Percentiles rank a stretch among this genome's conserved stretches.
phyloP scores from a whole-genome alignment of 2,888 invertebrate species.

The Patella pellucida region DNA sequence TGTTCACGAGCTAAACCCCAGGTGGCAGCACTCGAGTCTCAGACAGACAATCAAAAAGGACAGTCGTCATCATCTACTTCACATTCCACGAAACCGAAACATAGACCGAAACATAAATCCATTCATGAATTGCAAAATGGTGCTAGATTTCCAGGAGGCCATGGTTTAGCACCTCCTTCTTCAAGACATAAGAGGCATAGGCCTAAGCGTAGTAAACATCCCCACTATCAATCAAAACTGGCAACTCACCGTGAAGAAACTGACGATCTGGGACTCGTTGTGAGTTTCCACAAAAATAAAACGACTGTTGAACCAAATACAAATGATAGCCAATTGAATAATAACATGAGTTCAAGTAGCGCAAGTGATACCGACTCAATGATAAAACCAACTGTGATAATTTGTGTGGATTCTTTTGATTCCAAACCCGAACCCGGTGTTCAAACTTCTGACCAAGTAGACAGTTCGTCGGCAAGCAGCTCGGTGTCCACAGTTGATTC shows the following conservation, averaged over 20 bases:
- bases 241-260: background rate
- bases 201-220: background rate
- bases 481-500: too few species aligned
- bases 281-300: background rate
- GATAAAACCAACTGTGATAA: background rate
- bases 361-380: background rate
- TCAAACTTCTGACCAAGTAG: too few species aligned
- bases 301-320: background rate
- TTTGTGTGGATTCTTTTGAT: background rate
- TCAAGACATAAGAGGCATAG: background rate
- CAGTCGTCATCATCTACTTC: conserved; percentile 1
- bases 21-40: background rate
- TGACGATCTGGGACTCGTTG: background rate
- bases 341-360: background rate
- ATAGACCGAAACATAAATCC: background rate
- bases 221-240: background rate
- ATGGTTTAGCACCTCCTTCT: background rate
- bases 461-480: too few species aligned
- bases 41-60: background rate
- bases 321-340: background rate
- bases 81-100: background rate
- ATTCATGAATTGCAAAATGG: background rate
- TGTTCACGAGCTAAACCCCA: conserved; percentile 33
- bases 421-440: too few species aligned
- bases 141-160: background rate